phyloP scores from a whole-genome alignment of 2,888 invertebrate species.

The Boloria selene region DNA sequence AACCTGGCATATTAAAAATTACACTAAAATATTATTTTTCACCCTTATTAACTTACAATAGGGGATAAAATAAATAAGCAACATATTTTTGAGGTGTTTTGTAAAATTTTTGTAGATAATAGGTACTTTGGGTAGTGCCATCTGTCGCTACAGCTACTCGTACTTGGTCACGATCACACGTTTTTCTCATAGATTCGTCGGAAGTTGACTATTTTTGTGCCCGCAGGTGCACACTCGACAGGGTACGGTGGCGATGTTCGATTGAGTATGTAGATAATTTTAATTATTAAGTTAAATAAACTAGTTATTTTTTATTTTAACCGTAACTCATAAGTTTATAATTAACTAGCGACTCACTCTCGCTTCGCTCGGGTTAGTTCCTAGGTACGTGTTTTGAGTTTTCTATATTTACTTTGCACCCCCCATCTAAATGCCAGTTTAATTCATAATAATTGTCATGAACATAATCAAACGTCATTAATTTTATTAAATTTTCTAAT shows the following conservation, averaged over 20 bases:
- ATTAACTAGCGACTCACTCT: too few species aligned
- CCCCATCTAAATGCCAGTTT: too few species aligned
- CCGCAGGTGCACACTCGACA: constrained; percentile 51
- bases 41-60: constrained; percentile 6
- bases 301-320: background rate
- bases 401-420: too few species aligned
- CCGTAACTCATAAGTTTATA: too few species aligned
- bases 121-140: constrained; percentile 34
- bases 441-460: too few species aligned
- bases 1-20: constrained; percentile 29
- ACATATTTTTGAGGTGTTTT: constrained; percentile 6
- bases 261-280: constrained; percentile 22
- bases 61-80: constrained; percentile 18
- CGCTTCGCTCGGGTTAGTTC: too few species aligned
- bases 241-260: constrained; percentile 18
- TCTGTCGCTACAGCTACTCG: constrained; percentile 45
- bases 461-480: too few species aligned
- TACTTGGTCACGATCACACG: constrained; percentile 53
- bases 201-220: constrained; percentile 56
- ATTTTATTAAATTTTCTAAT: too few species aligned
- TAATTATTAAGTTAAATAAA: constrained; percentile 1
- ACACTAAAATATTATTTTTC: background rate
- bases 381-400: too few species aligned
- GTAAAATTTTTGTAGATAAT: constrained; percentile 32
- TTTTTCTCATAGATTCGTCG: constrained; percentile 53